phyloP scores from a whole-genome alignment of 2,797 vertebrate genomes.

The Oryzias sinensis region DNA sequence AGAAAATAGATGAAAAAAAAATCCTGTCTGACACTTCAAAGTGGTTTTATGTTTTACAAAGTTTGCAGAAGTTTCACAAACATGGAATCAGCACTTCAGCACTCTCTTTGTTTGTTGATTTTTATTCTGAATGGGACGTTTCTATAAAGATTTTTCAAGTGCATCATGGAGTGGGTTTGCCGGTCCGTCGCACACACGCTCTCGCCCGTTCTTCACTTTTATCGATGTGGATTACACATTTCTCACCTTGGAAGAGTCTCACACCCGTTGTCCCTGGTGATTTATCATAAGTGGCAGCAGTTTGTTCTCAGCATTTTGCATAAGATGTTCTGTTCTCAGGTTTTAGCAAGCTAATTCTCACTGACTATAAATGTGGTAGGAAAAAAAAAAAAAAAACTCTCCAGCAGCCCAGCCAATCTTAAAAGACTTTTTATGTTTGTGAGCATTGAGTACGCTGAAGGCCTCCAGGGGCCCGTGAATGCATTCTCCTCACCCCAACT shows the following conservation, averaged over 20 bases:
- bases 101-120: not conserved
- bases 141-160: slow-evolving; percentile 1
- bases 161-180: not conserved
- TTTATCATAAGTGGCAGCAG: slow-evolving; percentile 12
- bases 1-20: too few species aligned
- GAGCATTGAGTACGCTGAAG: slow-evolving; percentile 26
- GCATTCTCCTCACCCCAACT: slow-evolving; percentile 33
- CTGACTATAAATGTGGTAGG: slow-evolving; percentile 5
- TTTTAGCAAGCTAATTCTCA: slow-evolving; percentile 1
- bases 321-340: slow-evolving; percentile 15
- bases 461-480: slow-evolving; percentile 8
- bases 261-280: not conserved
- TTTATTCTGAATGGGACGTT: not conserved
- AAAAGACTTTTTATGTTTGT: slow-evolving; percentile 3
- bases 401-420: slow-evolving; percentile 3
- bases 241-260: slow-evolving; percentile 11
- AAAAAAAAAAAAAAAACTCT: slow-evolving; percentile 25
- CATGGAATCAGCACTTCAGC: not conserved
- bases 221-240: slow-evolving; percentile 6
- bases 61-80: too few species aligned
- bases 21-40: too few species aligned
- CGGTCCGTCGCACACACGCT: slow-evolving; percentile 7
- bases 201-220: slow-evolving; percentile 10
- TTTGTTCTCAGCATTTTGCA: slow-evolving; percentile 12
- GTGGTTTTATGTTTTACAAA: too few species aligned